Conservation (phyloP, 2,797 vertebrate species). For the Periophthalmus magnuspinnatus region DNA sequence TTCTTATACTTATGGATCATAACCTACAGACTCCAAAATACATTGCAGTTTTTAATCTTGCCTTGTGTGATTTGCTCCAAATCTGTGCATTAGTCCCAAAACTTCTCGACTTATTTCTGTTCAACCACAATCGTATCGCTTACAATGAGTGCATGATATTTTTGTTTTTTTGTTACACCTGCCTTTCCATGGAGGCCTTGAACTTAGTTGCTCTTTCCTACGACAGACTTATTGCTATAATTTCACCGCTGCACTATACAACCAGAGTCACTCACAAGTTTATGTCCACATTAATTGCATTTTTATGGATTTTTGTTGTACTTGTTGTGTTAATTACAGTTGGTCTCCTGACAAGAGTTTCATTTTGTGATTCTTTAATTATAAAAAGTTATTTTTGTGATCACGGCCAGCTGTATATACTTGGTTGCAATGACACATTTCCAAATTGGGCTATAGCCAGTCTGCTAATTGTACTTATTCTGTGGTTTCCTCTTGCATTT, state of each 20-base stretch:
- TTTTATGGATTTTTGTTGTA: constrained; percentile 33
- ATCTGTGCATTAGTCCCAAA: neutral
- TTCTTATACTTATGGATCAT: constrained; percentile 2
- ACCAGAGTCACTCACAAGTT: constrained; percentile 46
- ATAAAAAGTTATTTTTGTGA: constrained; percentile 69
- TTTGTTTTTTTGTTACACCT: neutral
- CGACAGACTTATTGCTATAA: constrained; percentile 66
- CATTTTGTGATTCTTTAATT: constrained; percentile 54
- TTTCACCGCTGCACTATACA: constrained; percentile 60
- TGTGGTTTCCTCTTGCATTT: constrained; percentile 64
- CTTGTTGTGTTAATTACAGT: constrained; percentile 4
- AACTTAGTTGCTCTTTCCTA: constrained; percentile 38
- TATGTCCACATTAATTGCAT: constrained; percentile 44
- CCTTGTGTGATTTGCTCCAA: neutral
- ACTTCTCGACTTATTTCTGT: constrained; percentile 2
- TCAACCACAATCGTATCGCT: neutral
- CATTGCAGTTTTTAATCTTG: constrained; percentile 9
- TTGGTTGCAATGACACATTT: constrained; percentile 55
- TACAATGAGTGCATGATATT: constrained; percentile 8
- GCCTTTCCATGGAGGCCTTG: constrained; percentile 9
- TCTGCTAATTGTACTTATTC: constrained; percentile 29
- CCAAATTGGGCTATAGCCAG: constrained; percentile 21
- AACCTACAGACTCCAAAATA: constrained; percentile 10
- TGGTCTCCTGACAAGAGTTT: constrained; percentile 58
- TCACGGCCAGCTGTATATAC: constrained; percentile 56